These are phyloP conservation scores for Xylophagus ater DNA, from an alignment of 2,888 invertebrate genomes.

Conservation along the genomic window DNA sequence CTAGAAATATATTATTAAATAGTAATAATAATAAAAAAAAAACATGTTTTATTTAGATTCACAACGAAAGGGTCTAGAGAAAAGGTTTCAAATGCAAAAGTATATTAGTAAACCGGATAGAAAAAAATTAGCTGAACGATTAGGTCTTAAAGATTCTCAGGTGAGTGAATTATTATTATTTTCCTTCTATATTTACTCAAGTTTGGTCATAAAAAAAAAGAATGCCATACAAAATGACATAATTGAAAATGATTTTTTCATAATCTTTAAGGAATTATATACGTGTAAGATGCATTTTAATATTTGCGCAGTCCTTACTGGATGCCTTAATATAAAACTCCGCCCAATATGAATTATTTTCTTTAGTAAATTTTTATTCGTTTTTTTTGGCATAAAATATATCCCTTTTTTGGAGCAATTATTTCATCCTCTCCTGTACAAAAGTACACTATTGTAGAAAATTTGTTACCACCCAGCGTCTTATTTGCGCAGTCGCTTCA, in stretches of 20 bases:
- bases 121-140: constrained; percentile 90
- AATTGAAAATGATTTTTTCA: too few relatives aligned
- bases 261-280: too few relatives aligned
- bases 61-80: constrained; percentile 90
- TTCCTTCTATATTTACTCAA: too few relatives aligned
- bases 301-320: constrained; percentile 20
- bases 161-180: too few relatives aligned
- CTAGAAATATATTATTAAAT: neutral
- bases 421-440: neutral
- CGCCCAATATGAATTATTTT: constrained; percentile 17
- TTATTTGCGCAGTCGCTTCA: constrained; percentile 33
- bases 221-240: too few relatives aligned
- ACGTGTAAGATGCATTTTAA: too few relatives aligned
- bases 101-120: constrained; percentile 98
- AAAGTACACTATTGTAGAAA: constrained; percentile 2
- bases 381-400: too few relatives aligned
- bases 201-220: too few relatives aligned
- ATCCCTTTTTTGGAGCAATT: neutral
- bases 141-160: constrained; percentile 95
- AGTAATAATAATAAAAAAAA: neutral
- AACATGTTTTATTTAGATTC: constrained; percentile 48
- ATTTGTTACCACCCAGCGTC: constrained; percentile 25
- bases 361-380: constrained; percentile 2
- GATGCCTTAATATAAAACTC: constrained; percentile 19
- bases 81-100: constrained; percentile 92